Base-by-base conservation (phyloP, 2,888 invertebrate genomes). In the Melinaea marsaeus region DNA sequence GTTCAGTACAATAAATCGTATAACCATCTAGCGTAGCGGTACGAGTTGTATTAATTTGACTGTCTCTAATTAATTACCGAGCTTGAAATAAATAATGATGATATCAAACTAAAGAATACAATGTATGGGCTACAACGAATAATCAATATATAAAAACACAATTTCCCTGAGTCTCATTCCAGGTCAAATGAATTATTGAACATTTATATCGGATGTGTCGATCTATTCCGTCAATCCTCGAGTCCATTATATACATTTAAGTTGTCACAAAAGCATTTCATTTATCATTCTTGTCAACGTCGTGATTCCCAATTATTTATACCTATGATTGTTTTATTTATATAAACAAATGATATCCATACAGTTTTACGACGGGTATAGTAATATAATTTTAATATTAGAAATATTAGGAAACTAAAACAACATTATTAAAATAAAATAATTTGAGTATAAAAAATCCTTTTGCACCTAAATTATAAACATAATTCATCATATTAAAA, bases 111-210 rank as follows among this genome's bases (percentile, higher is more conserved):
- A 4, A 13, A 51, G 0, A 22, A 22, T 51, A 51, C 5, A 51
- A 13, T 51, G 4, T 51, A 22, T 22, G 22, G 22, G 1, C 51
- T 32, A 32, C 1, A 2, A 2, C 11, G 2, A n/a, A 9, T 7
- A 32, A 32, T 51, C 51, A 7, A 60, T 64, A 47, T 62, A 42
- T 60, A 57, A 35, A 47, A 57, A 60, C 48, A 47, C 60, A 45
- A 60, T 61, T 56, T 64, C 57, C 59, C 57, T 64, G 54, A 62
- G 61, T 13, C 9, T 54, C 45, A 42, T 64, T 62, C 62, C 60
- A 64, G 64, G 66, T 64, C 66, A 66, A 66, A 66, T 62, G 62
- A 66, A 62, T 66, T 66, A 64, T 66, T 64, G 37, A 66, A 66
- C 62, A 62, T 61, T 57, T 33, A 45, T 57, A 61, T 59, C 46